Conservation (phyloP, 2,888 invertebrate genomes). For the Lochmaea capreae region DNA sequence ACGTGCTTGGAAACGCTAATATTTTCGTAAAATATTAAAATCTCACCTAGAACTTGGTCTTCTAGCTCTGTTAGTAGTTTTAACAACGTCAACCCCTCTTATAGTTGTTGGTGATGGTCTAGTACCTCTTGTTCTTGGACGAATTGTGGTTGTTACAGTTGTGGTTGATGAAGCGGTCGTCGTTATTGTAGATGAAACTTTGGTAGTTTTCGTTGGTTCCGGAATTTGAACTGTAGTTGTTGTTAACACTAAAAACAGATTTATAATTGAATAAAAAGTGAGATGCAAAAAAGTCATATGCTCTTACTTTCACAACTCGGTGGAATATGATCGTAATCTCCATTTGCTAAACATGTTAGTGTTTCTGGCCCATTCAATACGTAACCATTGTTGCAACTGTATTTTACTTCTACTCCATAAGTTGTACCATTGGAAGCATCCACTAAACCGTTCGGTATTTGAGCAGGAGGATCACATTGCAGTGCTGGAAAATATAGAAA, state of each 20-base stretch:
- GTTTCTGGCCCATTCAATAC: slow-evolving; percentile 75
- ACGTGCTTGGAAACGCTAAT: neutral
- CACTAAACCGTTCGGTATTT: slow-evolving; percentile 73
- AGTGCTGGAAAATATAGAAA: slow-evolving; percentile 69
- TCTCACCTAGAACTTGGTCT: slow-evolving; percentile 51
- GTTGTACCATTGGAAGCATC: slow-evolving; percentile 70
- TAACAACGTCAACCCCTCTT: slow-evolving; percentile 61
- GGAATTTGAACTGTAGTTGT: slow-evolving; percentile 24
- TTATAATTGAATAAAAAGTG: no score
- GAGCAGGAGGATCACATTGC: slow-evolving; percentile 77
- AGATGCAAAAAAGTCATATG: neutral
- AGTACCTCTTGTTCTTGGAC: slow-evolving; percentile 60
- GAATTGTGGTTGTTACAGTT: slow-evolving; percentile 43
- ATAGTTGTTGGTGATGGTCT: slow-evolving; percentile 63
- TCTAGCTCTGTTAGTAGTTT: slow-evolving; percentile 55
- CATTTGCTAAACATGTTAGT: slow-evolving; percentile 79
- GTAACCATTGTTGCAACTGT: slow-evolving; percentile 78
- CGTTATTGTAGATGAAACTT: slow-evolving; percentile 33
- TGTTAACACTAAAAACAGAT: slow-evolving; percentile 3
- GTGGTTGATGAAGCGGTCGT: slow-evolving; percentile 33
- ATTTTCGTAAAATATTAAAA: slow-evolving; percentile 5
- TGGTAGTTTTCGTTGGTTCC: slow-evolving; percentile 33
- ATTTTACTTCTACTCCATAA: slow-evolving; percentile 81
- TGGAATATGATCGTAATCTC: slow-evolving; percentile 81
- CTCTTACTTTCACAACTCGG: slow-evolving; percentile 77